These are phyloP conservation scores for Diadema setosum DNA, from an alignment of 35 echinoderm and acorn worm genomes.

Conservation along the genomic window DNA sequence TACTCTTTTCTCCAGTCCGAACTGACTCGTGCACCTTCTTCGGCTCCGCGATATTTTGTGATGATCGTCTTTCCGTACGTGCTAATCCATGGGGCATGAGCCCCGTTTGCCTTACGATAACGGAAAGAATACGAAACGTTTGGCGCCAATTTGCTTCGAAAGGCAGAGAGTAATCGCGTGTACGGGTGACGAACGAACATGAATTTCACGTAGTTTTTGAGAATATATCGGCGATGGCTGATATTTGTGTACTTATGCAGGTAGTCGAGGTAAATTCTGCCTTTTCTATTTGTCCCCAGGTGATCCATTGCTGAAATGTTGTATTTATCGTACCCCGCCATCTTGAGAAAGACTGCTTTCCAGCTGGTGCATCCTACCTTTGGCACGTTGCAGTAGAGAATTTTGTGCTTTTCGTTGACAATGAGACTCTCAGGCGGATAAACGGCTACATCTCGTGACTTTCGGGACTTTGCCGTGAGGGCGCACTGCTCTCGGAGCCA, in stretches of 20 bases:
- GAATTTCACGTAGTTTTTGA: slow-evolving; percentile 39
- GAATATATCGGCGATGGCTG: slow-evolving; percentile 3
- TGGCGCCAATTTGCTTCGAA: slow-evolving; percentile 51
- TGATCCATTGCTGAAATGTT: slow-evolving; percentile 49
- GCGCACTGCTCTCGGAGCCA: neutral
- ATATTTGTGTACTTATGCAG: neutral
- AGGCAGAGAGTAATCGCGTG: slow-evolving; percentile 59
- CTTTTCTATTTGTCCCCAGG: neutral
- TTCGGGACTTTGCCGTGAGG: neutral
- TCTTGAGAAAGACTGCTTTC: slow-evolving; percentile 37
- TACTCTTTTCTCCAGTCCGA: slow-evolving; percentile 59
- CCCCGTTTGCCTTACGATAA: too few relatives aligned
- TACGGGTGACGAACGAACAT: slow-evolving; percentile 72
- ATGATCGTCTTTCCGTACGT: slow-evolving; percentile 36
- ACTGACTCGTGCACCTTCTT: neutral
- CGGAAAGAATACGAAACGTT: slow-evolving; percentile 11
- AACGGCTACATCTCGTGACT: neutral
- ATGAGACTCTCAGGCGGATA: slow-evolving; percentile 41
- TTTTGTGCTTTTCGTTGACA: slow-evolving; percentile 37
- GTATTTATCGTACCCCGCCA: neutral
- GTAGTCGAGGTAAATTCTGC: slow-evolving; percentile 13
- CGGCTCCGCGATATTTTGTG: neutral
- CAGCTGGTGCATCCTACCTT: slow-evolving; percentile 56
- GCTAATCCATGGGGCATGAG: neutral
- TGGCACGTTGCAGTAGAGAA: slow-evolving; percentile 47